Percentiles rank a stretch among this genome's conserved stretches.
Conservation (phyloP, 2,113 vertebrate species). For the Perca flavescens region DNA sequence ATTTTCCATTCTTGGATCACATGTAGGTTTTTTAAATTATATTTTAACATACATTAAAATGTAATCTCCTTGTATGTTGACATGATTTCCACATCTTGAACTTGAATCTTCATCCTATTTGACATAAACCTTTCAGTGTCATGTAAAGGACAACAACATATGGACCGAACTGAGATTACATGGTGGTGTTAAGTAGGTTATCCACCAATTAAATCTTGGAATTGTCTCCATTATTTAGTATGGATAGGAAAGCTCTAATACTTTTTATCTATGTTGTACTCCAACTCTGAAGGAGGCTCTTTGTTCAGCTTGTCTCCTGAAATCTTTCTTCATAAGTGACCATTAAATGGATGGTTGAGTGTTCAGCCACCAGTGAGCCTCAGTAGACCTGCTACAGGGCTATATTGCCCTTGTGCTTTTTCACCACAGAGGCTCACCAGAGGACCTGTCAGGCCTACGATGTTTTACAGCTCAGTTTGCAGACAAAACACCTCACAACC, state of each 20-base stretch:
- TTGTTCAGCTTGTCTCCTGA: conserved; percentile 48
- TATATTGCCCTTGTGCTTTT: conserved; percentile 44
- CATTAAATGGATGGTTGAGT: conserved; percentile 66
- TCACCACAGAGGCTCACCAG: conserved; percentile 65
- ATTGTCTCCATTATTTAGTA: conserved; percentile 17
- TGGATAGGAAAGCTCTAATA: conserved; percentile 14
- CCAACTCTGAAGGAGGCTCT: conserved; percentile 15
- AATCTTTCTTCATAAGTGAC: conserved; percentile 56
- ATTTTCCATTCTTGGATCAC: conserved; percentile 60
- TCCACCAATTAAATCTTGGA: conserved; percentile 42
- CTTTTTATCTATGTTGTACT: neutral
- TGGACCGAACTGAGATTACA: conserved; percentile 55
- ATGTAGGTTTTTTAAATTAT: conserved; percentile 39
- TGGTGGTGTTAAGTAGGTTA: conserved; percentile 46
- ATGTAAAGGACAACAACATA: conserved; percentile 54
- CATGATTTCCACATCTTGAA: conserved; percentile 59
- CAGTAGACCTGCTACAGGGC: conserved; percentile 24
- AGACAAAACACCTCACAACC: conserved; percentile 84
- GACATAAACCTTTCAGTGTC: conserved; percentile 54
- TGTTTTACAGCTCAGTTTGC: conserved; percentile 81
- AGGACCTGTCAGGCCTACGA: conserved; percentile 74
- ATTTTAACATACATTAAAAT: conserved; percentile 69
- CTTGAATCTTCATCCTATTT: conserved; percentile 53
- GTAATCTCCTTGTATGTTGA: conserved; percentile 54
- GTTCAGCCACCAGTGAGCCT: conserved; percentile 54